These are phyloP conservation scores for Parnassius glacialis DNA, from an alignment of 2,888 invertebrate species.

Conservation along the genomic window DNA sequence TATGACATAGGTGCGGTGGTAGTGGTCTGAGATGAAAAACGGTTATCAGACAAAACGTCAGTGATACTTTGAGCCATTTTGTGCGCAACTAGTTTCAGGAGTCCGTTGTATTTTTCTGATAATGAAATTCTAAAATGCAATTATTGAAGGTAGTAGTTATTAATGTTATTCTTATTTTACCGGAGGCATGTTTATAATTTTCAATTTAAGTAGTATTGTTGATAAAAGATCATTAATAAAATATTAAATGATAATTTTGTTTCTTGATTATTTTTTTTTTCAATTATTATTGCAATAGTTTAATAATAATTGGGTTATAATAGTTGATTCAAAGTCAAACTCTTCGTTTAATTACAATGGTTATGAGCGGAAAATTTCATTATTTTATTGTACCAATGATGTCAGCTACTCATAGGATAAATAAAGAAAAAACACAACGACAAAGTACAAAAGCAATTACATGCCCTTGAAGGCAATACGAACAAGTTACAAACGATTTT, in stretches of 20 bases:
- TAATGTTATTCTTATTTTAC: too few species aligned
- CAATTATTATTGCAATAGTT: too few species aligned
- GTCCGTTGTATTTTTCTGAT: too few species aligned
- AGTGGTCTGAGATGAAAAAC: slow-evolving; percentile 25
- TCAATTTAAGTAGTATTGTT: too few species aligned
- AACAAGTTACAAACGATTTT: slow-evolving; percentile 38
- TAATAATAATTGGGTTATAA: neutral
- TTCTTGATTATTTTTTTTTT: too few species aligned
- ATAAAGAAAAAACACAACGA: slow-evolving; percentile 69
- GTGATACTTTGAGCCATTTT: slow-evolving; percentile 64
- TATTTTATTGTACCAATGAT: slow-evolving; percentile 50
- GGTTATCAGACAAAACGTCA: slow-evolving; percentile 53
- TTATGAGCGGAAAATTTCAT: slow-evolving; percentile 64
- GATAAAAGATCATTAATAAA: too few species aligned
- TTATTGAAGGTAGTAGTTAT: too few species aligned
- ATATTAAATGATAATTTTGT: too few species aligned
- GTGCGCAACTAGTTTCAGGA: slow-evolving; percentile 49
- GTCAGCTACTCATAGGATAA: slow-evolving; percentile 63
- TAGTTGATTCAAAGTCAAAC: slow-evolving; percentile 75
- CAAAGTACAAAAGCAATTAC: slow-evolving; percentile 76
- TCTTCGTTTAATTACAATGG: slow-evolving; percentile 69
- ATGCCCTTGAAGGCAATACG: slow-evolving; percentile 69
- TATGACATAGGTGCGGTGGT: slow-evolving; percentile 60
- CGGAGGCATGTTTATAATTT: too few species aligned
- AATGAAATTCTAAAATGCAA: too few species aligned